These are phyloP conservation scores for Aquatica leii DNA, from an alignment of 2,888 invertebrate genomes.

Conservation along the genomic window DNA sequence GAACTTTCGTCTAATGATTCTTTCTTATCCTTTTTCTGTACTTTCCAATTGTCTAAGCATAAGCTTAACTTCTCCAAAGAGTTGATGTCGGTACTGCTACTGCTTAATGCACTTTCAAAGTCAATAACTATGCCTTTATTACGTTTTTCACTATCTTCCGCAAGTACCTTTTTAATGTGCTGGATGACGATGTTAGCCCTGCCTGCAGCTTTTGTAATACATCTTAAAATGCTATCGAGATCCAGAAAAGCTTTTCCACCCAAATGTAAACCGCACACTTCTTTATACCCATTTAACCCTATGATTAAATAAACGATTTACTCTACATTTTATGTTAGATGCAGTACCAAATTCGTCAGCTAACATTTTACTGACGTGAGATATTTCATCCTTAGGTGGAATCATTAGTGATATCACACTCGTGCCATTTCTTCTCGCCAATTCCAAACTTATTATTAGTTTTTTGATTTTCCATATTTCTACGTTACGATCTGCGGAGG, in stretches of 20 bases:
- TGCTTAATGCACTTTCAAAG: neutral
- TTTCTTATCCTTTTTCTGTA: neutral
- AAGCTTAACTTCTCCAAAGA: neutral
- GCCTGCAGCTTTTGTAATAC: conserved; percentile 72
- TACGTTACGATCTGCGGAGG: conserved; percentile 98
- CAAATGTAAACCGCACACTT: conserved; percentile 87
- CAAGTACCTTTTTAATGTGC: conserved; percentile 72
- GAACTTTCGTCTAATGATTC: conserved; percentile 54
- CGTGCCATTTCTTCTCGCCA: conserved; percentile 99
- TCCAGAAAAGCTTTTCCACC: conserved; percentile 76
- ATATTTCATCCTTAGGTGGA: conserved; percentile 99
- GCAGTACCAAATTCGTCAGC: conserved; percentile 99
- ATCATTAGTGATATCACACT: conserved; percentile 99
- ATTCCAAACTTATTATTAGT: conserved; percentile 98
- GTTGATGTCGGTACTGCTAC: neutral
- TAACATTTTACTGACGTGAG: conserved; percentile 99
- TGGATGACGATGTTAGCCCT: conserved; percentile 74
- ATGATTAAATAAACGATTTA: conserved; percentile 94
- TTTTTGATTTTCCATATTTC: conserved; percentile 99
- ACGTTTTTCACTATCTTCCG: conserved; percentile 66
- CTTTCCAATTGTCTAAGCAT: conserved; percentile 3
- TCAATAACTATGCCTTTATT: neutral
- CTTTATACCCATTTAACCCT: conserved; percentile 90
- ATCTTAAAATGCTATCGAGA: conserved; percentile 75
- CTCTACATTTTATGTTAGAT: conserved; percentile 98